These are phyloP conservation scores for Melolontha melolontha DNA, from an alignment of 2,888 invertebrate genomes.

Conservation along the genomic window DNA sequence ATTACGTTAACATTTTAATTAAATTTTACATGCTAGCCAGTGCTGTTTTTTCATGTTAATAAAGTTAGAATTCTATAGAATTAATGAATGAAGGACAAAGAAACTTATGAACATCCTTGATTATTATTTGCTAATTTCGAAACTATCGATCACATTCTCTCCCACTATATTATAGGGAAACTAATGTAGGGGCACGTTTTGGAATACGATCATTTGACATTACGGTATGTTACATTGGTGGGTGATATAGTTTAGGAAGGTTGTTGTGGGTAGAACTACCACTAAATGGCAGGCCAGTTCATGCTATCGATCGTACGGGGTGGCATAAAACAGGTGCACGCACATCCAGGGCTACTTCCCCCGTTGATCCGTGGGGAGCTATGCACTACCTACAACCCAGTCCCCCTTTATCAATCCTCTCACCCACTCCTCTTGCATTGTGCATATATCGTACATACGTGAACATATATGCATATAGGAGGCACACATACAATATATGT, in stretches of 20 bases:
- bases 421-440: slow-evolving; percentile 45
- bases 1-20: too few species aligned
- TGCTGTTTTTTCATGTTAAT: too few species aligned
- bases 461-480: background rate
- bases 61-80: too few species aligned
- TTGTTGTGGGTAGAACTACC: slow-evolving; percentile 51
- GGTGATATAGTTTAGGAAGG: slow-evolving; percentile 50
- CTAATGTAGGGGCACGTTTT: slow-evolving; percentile 28
- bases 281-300: slow-evolving; percentile 53
- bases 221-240: slow-evolving; percentile 47
- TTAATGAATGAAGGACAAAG: too few species aligned
- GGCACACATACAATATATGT: slow-evolving; percentile 1
- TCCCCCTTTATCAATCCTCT: slow-evolving; percentile 44
- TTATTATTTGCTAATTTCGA: slow-evolving; percentile 51
- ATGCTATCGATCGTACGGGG: slow-evolving; percentile 55
- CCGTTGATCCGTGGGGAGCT: slow-evolving; percentile 53
- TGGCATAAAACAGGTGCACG: slow-evolving; percentile 59
- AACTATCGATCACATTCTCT: slow-evolving; percentile 49
- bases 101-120: background rate
- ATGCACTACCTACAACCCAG: slow-evolving; percentile 45
- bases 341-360: slow-evolving; percentile 56
- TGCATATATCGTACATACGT: slow-evolving; percentile 15
- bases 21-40: too few species aligned
- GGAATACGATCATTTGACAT: slow-evolving; percentile 42
- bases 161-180: slow-evolving; percentile 10